phyloP scores from a whole-genome alignment of 2,113 vertebrate genomes.

The Cardinalis cardinalis region DNA sequence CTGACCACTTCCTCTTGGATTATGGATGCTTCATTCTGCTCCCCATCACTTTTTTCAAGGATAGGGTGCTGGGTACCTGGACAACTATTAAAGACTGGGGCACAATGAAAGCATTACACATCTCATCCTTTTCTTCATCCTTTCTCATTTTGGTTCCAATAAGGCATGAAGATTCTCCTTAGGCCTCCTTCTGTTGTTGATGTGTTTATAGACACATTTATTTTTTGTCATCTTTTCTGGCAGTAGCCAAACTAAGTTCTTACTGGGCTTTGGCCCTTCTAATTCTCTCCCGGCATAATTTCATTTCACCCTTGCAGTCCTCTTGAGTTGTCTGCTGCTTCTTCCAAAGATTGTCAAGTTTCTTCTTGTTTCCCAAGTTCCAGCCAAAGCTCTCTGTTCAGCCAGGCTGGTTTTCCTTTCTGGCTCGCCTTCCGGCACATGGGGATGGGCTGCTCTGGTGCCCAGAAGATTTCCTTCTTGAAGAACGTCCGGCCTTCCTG shows the following conservation, averaged over 20 bases:
- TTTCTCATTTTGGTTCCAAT: neutral
- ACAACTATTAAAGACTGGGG: neutral
- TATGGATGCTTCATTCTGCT: neutral
- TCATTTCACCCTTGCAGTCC: neutral
- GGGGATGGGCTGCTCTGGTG: neutral
- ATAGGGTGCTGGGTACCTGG: neutral
- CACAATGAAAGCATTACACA: neutral
- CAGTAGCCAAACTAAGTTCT: neutral
- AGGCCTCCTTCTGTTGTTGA: neutral
- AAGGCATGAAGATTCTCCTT: neutral
- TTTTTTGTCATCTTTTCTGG: neutral
- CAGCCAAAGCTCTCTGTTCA: neutral
- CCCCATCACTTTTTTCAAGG: neutral
- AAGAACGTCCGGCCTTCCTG: neutral
- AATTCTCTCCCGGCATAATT: neutral
- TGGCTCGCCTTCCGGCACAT: fast-evolving
- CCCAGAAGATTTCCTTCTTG: neutral
- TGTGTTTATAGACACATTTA: neutral
- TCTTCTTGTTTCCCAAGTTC: neutral
- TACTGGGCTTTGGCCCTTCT: neutral
- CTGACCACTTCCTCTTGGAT: neutral
- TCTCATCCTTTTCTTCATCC: neutral
- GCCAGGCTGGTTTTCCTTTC: neutral
- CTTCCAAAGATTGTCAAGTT: neutral
- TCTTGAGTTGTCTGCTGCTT: neutral